Percentiles rank a stretch among this genome's conserved stretches.
Evolutionary conservation across 2,797 vertebrate species (phyloP).

Genomic region (Enteromius afrohamiltoni): DNA sequence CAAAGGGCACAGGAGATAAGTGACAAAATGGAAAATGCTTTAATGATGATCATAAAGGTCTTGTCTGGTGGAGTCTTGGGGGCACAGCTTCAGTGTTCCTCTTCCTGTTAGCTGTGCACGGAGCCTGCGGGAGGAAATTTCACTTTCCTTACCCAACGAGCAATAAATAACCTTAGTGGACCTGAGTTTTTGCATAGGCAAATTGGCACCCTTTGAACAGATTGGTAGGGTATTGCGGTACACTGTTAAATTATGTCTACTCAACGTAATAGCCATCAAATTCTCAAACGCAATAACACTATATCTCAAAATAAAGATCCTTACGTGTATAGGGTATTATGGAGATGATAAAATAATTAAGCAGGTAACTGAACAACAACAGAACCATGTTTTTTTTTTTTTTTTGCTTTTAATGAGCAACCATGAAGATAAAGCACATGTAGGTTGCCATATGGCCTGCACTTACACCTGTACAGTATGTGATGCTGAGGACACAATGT

Average conservation of each 20-base stretch:
- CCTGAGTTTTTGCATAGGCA: constrained; percentile 73
- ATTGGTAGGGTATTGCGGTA: constrained; percentile 62
- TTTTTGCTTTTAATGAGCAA: constrained; percentile 2
- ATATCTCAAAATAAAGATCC: neutral
- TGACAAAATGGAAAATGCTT: constrained; percentile 54
- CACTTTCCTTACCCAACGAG: constrained; percentile 51
- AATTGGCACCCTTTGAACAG: constrained; percentile 69
- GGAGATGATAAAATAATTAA: neutral
- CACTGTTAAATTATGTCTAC: constrained; percentile 49
- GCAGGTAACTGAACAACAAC: neutral
- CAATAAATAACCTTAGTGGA: constrained; percentile 74
- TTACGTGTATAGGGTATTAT: neutral
- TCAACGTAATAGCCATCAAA: neutral
- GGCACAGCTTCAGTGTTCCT: constrained; percentile 48
- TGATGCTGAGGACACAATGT: neutral
- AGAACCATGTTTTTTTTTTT: neutral
- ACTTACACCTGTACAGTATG: neutral
- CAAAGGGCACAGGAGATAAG: constrained; percentile 54
- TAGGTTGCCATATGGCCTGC: neutral
- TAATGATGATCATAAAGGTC: constrained; percentile 56
- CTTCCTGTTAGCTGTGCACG: constrained; percentile 38
- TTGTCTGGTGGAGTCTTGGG: constrained; percentile 49
- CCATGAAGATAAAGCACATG: neutral
- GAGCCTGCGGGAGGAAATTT: constrained; percentile 41
- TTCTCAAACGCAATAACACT: neutral